Percentiles rank a stretch among this genome's conserved stretches.
phyloP scores from a whole-genome alignment of 2,113 vertebrate species.

The Nibea coibor region DNA sequence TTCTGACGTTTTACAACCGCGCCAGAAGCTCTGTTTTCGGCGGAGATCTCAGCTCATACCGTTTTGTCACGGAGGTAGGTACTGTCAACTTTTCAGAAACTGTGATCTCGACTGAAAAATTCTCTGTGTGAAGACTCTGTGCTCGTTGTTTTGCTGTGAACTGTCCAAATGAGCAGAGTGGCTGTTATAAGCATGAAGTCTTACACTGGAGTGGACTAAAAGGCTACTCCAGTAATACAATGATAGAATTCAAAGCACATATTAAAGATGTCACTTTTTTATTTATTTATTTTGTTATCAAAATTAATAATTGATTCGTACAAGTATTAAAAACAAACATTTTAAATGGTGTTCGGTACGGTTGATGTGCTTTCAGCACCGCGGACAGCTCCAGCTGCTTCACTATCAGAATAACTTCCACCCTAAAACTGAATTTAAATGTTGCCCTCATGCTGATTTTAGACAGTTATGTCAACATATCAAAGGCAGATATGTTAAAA shows the following conservation, averaged over 20 bases:
- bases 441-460: background rate
- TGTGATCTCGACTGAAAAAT: background rate
- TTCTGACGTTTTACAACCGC: background rate
- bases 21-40: constrained; percentile 10
- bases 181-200: background rate
- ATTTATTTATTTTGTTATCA: background rate
- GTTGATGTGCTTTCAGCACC: constrained; percentile 76
- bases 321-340: background rate
- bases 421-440: background rate
- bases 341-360: background rate
- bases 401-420: background rate
- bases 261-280: background rate
- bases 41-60: constrained; percentile 34
- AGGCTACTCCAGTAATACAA: background rate
- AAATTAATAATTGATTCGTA: background rate
- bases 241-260: background rate
- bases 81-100: background rate
- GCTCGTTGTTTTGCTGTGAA: background rate
- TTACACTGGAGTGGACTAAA: no score
- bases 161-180: background rate
- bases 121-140: background rate
- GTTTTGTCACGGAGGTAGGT: constrained; percentile 65
- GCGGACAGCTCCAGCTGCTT: constrained; percentile 65
- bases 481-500: background rate
- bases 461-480: background rate